Evolutionary conservation across 2,113 vertebrate species (phyloP).

Genomic region (Pedionomus torquatus): DNA sequence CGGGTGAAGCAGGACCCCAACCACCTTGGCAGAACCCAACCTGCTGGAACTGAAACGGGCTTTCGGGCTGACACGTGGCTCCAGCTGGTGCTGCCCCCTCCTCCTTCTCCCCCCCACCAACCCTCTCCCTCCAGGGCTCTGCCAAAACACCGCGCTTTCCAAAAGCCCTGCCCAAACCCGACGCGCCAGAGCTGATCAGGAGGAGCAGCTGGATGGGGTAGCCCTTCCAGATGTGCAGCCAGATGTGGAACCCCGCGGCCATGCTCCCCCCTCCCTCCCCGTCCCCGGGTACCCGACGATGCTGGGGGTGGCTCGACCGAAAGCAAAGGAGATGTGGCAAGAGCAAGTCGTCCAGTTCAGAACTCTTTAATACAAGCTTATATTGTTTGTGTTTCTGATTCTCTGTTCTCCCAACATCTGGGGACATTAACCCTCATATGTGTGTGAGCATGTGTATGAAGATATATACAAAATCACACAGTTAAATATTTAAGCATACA

Average conservation of each 20-base stretch:
- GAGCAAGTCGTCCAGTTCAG: conserved; percentile 57
- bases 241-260: neutral
- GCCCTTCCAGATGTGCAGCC: neutral
- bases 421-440: conserved; percentile 61
- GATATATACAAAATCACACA: conserved; percentile 76
- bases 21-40: neutral
- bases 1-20: neutral
- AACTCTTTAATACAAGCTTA: conserved; percentile 75
- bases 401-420: conserved; percentile 60
- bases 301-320: neutral
- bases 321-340: conserved; percentile 59
- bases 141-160: rapidly evolving
- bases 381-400: conserved; percentile 69
- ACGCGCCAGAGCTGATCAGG: neutral
- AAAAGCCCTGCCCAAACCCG: neutral
- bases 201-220: neutral
- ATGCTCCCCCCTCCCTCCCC: neutral
- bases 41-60: neutral
- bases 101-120: neutral
- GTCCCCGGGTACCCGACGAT: rapidly evolving
- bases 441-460: conserved; percentile 55
- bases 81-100: rapidly evolving
- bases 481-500: conserved; percentile 80
- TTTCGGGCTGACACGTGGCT: rapidly evolving
- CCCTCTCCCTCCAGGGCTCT: neutral